phyloP scores from a whole-genome alignment of 2,888 invertebrate species.

The Leptopilina drosophilae region DNA sequence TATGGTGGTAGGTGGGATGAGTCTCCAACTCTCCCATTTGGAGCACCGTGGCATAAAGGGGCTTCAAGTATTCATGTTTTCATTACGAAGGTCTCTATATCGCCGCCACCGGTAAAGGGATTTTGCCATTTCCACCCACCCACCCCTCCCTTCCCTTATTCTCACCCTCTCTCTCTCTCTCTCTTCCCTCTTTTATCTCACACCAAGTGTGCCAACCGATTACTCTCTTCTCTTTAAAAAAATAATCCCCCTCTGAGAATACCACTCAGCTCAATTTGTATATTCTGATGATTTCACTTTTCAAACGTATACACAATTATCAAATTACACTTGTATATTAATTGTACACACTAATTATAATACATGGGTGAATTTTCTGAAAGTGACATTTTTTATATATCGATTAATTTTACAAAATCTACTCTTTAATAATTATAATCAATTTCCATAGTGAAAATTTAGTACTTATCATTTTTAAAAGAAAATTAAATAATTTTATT shows the following conservation, averaged over 20 bases:
- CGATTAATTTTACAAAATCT: no score
- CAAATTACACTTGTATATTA: slow-evolving; percentile 12
- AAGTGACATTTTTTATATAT: no score
- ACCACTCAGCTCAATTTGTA: slow-evolving; percentile 31
- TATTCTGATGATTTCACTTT: neutral
- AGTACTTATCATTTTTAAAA: no score
- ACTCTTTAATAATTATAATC: no score
- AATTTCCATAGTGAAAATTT: no score
- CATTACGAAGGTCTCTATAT: slow-evolving; percentile 70
- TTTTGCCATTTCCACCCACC: slow-evolving; percentile 57
- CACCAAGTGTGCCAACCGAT: slow-evolving; percentile 55
- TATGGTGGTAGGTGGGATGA: slow-evolving; percentile 67
- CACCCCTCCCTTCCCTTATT: slow-evolving; percentile 10
- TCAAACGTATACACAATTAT: neutral
- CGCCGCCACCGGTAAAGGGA: slow-evolving; percentile 61
- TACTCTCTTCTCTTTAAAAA: slow-evolving; percentile 57
- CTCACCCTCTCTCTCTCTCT: slow-evolving; percentile 32
- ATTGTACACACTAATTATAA: no score
- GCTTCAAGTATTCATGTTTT: slow-evolving; percentile 77
- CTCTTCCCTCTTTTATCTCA: neutral
- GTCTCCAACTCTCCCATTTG: slow-evolving; percentile 46
- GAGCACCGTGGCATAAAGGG: slow-evolving; percentile 58
- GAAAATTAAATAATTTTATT: no score
- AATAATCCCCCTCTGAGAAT: slow-evolving; percentile 54
- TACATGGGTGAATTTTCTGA: no score